Conservation (phyloP, 2,888 invertebrate genomes). For the Masnerella sp. region DNA sequence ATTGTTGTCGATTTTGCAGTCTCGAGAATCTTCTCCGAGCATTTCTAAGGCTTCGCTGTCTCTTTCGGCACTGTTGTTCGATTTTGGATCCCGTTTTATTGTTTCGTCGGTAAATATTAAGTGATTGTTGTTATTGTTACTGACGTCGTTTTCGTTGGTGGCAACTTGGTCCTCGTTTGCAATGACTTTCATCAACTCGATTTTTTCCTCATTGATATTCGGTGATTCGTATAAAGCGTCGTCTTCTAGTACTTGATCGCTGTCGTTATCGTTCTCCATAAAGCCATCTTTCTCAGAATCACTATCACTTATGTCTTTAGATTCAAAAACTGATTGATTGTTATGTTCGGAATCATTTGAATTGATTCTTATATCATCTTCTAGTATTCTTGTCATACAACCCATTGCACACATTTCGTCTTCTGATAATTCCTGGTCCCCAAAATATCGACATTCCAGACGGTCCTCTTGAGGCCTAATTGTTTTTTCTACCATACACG, state of each 20-base stretch:
- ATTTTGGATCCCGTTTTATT: conserved; percentile 33
- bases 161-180: neutral
- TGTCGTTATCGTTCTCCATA: conserved; percentile 43
- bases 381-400: conserved; percentile 33
- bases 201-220: conserved; percentile 20
- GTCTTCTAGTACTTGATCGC: conserved; percentile 60
- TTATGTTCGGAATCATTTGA: conserved; percentile 42
- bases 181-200: conserved; percentile 9
- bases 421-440: conserved; percentile 42
- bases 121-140: conserved; percentile 40
- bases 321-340: conserved; percentile 32
- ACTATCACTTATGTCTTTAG: conserved; percentile 52
- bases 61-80: conserved; percentile 7
- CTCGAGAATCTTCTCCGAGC: conserved; percentile 47
- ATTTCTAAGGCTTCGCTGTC: conserved; percentile 23
- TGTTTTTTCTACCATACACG: conserved; percentile 69
- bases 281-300: conserved; percentile 54
- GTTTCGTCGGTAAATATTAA: conserved; percentile 34
- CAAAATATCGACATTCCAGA: conserved; percentile 25
- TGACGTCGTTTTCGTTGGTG: conserved; percentile 15
- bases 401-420: conserved; percentile 35
- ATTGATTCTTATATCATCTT: conserved; percentile 28
- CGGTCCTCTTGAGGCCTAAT: conserved; percentile 62
- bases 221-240: conserved; percentile 62
- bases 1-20: conserved; percentile 51